Evolutionary conservation across 2,113 vertebrate species (phyloP).

Genomic region (Xyliphius kryptos): DNA sequence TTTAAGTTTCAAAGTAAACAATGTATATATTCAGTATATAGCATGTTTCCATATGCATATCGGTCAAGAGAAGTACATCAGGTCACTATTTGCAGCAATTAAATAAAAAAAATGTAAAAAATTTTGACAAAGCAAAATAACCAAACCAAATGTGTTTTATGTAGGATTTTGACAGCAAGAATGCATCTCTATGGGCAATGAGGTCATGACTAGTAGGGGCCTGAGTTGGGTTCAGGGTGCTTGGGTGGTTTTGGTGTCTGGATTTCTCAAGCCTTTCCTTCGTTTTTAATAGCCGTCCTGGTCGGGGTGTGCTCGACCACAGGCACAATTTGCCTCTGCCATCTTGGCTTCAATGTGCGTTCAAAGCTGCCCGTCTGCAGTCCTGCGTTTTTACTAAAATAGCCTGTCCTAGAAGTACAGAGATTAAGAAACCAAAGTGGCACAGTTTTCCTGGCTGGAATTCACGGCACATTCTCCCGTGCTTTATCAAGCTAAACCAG

Average conservation of each 20-base stretch:
- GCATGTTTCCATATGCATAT: no score
- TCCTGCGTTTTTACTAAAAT: conserved; percentile 52
- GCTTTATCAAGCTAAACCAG: conserved; percentile 26
- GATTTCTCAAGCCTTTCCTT: conserved; percentile 55
- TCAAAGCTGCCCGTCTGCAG: conserved; percentile 58
- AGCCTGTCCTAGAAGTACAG: conserved; percentile 45
- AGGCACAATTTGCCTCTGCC: conserved; percentile 59
- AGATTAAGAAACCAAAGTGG: conserved; percentile 32
- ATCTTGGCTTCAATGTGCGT: conserved; percentile 56
- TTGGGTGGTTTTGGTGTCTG: conserved; percentile 59
- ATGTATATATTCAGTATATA: no score
- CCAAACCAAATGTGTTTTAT: no score
- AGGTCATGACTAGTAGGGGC: conserved; percentile 45
- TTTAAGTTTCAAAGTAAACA: no score
- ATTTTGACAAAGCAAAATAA: no score
- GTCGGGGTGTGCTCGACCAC: conserved; percentile 67
- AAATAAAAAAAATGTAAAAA: no score
- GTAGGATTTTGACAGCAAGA: conserved; percentile 18
- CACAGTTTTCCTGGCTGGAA: conserved; percentile 25
- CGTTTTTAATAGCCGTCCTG: conserved; percentile 67
- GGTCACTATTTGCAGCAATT: no score
- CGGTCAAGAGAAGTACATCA: no score
- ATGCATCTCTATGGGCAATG: conserved; percentile 44
- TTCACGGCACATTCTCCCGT: conserved; percentile 20
- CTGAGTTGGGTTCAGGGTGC: conserved; percentile 49